A percentile compares a stretch with the other conserved stretches of the same genome.
Conservation (phyloP, 2,888 invertebrate species). For the Atherix ibis region DNA sequence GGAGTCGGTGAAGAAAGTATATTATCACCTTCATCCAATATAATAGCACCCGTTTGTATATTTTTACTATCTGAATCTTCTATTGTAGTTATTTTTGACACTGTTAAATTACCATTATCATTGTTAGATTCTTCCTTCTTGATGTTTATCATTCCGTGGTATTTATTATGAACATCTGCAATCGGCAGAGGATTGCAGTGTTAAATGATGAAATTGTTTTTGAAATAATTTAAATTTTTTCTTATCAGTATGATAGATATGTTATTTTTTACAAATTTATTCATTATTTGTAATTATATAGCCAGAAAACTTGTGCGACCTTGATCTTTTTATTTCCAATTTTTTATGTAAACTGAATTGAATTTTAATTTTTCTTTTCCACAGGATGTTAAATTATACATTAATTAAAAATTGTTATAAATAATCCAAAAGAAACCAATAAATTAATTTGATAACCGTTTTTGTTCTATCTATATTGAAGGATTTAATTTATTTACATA, state of each 20-base stretch:
- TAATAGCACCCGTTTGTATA: slow-evolving; percentile 2
- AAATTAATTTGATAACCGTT: too few species aligned
- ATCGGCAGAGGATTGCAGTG: slow-evolving; percentile 18
- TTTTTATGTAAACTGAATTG: too few species aligned
- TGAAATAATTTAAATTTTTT: slow-evolving; percentile 3
- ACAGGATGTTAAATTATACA: too few species aligned
- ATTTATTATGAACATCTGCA: slow-evolving; percentile 19
- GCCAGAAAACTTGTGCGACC: slow-evolving; percentile 13
- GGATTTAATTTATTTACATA: too few species aligned
- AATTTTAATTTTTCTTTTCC: too few species aligned
- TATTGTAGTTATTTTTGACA: too few species aligned
- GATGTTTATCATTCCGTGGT: slow-evolving; percentile 11
- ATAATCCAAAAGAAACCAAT: too few species aligned
- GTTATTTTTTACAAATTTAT: too few species aligned
- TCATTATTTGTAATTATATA: slow-evolving; percentile 3
- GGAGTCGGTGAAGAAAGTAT: slow-evolving; percentile 9
- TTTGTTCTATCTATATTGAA: too few species aligned
- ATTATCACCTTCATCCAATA: not conserved
- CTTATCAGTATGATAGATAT: too few species aligned
- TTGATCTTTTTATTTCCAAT: too few species aligned
- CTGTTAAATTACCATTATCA: slow-evolving; percentile 2
- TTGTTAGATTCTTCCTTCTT: slow-evolving; percentile 7
- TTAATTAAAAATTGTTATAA: too few species aligned
- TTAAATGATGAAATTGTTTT: slow-evolving; percentile 5
- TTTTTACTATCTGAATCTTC: slow-evolving; percentile 5